A percentile compares a stretch with the other conserved stretches of the same genome.
Evolutionary conservation across 1,140 invertebrate genomes (phyloP).

Genomic region (Calliopsis andreniformis): DNA sequence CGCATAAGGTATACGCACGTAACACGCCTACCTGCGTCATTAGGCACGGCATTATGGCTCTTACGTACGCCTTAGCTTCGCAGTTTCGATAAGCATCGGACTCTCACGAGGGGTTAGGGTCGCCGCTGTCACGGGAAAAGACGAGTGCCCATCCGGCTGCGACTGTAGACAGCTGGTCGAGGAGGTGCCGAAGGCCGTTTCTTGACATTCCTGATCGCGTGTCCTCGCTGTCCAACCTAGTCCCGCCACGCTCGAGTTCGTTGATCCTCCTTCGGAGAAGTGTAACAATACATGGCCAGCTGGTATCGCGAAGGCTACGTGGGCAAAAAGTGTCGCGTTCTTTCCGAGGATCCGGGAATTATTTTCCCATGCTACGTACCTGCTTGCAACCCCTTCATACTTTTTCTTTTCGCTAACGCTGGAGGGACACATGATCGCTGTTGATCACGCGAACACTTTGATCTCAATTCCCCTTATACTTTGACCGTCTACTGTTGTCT

Average conservation of each 20-base stretch:
- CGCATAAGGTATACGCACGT: not conserved
- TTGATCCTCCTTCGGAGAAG: constrained; percentile 50
- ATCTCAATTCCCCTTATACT: not conserved
- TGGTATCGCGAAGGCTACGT: not conserved
- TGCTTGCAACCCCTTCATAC: not conserved
- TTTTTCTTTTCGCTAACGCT: not conserved
- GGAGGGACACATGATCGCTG: not conserved
- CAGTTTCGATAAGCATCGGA: constrained; percentile 59
- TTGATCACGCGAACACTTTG: constrained; percentile 13
- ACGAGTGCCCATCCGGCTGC: constrained; percentile 30
- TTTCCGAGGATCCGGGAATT: constrained; percentile 4
- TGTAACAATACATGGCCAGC: constrained; percentile 14
- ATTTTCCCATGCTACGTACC: not conserved
- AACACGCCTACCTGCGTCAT: constrained; percentile 41
- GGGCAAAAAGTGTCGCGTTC: constrained; percentile 7
- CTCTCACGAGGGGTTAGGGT: constrained; percentile 43
- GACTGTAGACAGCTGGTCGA: constrained; percentile 21
- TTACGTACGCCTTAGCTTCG: constrained; percentile 37
- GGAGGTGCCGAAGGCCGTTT: constrained; percentile 56
- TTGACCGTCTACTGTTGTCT: not conserved
- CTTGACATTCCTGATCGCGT: constrained; percentile 49
- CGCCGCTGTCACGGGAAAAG: constrained; percentile 28
- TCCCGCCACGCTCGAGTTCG: constrained; percentile 32
- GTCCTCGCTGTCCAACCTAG: constrained; percentile 36
- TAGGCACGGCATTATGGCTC: constrained; percentile 42